Evolutionary conservation across 2,888 invertebrate genomes (phyloP).

Genomic region (Archaeoteleia sp.): DNA sequence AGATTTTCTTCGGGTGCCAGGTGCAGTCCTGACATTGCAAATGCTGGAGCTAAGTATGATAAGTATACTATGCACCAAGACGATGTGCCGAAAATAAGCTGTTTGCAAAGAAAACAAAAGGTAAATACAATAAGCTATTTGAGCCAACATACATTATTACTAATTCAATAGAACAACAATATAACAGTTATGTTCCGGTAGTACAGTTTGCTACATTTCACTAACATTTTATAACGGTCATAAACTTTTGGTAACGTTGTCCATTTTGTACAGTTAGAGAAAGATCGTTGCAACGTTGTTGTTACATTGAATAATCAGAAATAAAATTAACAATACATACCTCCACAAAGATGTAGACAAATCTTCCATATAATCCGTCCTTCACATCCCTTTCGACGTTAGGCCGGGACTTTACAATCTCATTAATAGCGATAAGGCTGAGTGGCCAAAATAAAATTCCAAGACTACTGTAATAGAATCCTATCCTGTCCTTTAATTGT

Average conservation of each 20-base stretch:
- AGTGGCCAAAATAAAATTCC: slow-evolving; percentile 87
- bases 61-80: slow-evolving; percentile 88
- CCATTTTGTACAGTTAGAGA: not conserved
- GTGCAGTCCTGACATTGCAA: slow-evolving; percentile 90
- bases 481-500: slow-evolving; percentile 85
- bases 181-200: no score
- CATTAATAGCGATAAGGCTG: slow-evolving; percentile 68
- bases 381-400: slow-evolving; percentile 87
- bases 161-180: no score
- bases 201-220: no score
- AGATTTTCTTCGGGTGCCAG: slow-evolving; percentile 71
- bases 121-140: no score
- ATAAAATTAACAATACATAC: slow-evolving; percentile 78
- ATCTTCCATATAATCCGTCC: slow-evolving; percentile 86
- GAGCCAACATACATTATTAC: no score
- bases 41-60: slow-evolving; percentile 90
- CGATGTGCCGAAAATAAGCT: slow-evolving; percentile 87
- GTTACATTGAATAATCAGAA: not conserved
- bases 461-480: slow-evolving; percentile 91
- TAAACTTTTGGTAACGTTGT: no score
- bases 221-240: no score
- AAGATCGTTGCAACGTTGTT: not conserved
- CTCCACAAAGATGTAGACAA: slow-evolving; percentile 87
- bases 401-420: slow-evolving; percentile 74
- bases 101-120: no score